Conservation (phyloP, 2,797 vertebrate genomes). For the Acanthornis magna region DNA sequence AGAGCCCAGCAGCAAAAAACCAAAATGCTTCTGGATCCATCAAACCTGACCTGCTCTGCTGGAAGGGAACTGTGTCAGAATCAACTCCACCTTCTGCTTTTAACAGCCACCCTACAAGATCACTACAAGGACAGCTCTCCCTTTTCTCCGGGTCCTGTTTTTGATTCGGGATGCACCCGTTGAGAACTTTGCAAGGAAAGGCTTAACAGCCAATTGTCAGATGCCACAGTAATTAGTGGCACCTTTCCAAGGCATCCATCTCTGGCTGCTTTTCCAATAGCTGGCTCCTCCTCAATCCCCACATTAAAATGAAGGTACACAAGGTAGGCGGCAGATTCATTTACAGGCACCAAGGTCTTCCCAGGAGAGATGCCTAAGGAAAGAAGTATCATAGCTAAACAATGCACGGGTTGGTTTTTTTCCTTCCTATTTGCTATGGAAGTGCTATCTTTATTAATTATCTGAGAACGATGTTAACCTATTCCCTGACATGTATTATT, state of each 20-base stretch:
- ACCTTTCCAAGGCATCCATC: constrained; percentile 23
- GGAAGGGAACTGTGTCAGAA: not conserved
- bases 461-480: not conserved
- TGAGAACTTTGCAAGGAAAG: not conserved
- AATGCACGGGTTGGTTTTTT: not conserved
- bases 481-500: not conserved
- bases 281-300: constrained; percentile 9
- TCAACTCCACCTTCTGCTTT: not conserved
- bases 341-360: not conserved
- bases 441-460: constrained; percentile 9
- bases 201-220: constrained; percentile 40
- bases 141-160: not conserved
- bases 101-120: not conserved
- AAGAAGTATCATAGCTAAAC: not conserved
- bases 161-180: accelerated
- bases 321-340: constrained; percentile 17
- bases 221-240: constrained; percentile 38
- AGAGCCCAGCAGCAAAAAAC: not conserved
- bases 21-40: not conserved
- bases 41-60: not conserved
- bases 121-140: not conserved
- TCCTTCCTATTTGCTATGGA: not conserved
- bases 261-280: not conserved
- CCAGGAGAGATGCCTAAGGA: constrained; percentile 37
- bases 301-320: constrained; percentile 27